These are phyloP conservation scores for Tragelaphus buxtoni DNA, from an alignment of 2,113 vertebrate genomes.

Conservation along the genomic window DNA sequence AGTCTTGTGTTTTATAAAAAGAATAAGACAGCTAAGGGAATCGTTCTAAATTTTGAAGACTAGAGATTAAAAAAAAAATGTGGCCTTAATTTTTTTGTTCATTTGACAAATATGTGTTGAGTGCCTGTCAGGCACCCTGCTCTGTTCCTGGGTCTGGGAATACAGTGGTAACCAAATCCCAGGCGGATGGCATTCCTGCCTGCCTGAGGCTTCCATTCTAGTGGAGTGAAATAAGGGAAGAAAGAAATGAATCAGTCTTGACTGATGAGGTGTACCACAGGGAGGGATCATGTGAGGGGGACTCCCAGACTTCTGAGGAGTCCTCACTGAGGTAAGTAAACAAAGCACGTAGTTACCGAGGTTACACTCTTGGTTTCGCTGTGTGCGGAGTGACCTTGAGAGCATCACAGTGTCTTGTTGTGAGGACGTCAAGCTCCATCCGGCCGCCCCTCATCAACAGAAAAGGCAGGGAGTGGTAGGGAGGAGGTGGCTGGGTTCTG, in stretches of 20 bases:
- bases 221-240: background rate
- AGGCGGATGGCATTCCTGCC: background rate
- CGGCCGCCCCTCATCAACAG: background rate
- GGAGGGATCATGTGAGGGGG: background rate
- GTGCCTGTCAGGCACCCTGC: background rate
- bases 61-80: background rate
- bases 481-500: background rate
- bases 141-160: background rate
- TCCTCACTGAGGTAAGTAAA: background rate
- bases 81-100: background rate
- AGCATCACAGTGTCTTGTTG: background rate
- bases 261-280: background rate
- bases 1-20: background rate
- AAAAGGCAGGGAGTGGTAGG: background rate
- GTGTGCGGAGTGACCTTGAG: background rate
- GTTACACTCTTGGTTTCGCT: background rate
- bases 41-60: background rate
- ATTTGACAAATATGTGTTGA: background rate
- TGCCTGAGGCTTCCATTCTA: background rate
- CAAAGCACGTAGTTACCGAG: background rate
- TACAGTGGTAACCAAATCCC: background rate
- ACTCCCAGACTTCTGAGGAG: background rate
- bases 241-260: background rate
- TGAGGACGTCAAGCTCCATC: background rate
- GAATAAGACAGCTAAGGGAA: background rate